Conservation (phyloP, 2,888 invertebrate genomes). For the Pseudeuparius sepicola region DNA sequence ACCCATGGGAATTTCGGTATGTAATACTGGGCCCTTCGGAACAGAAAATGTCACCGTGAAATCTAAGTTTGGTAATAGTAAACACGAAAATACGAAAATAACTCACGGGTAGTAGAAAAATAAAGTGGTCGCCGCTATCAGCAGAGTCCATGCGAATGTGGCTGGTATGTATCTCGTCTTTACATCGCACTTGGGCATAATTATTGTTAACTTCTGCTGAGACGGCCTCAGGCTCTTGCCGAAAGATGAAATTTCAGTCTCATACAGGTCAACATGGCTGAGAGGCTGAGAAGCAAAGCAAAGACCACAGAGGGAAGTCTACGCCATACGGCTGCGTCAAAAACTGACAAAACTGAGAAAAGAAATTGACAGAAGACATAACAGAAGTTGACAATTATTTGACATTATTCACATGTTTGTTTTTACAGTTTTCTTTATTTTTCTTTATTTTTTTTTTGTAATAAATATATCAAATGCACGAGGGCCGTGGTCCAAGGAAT, state of each 20-base stretch:
- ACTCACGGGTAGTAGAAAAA: slow-evolving; percentile 99
- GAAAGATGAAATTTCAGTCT: slow-evolving; percentile 31
- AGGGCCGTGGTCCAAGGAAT: no score
- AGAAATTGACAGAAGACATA: no score
- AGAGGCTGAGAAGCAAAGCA: no score
- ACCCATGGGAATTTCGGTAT: slow-evolving; percentile 78
- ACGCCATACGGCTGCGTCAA: no score
- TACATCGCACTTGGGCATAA: slow-evolving; percentile 94
- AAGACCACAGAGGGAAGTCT: no score
- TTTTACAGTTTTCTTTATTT: no score
- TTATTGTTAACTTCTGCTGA: slow-evolving; percentile 32
- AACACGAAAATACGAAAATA: slow-evolving; percentile 30
- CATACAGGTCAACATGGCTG: slow-evolving; percentile 40
- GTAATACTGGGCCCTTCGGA: slow-evolving; percentile 76
- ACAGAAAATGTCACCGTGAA: slow-evolving; percentile 16
- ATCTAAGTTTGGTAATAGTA: slow-evolving; percentile 28
- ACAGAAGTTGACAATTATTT: no score
- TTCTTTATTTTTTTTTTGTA: no score
- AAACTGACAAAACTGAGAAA: no score
- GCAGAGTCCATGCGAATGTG: slow-evolving; percentile 94
- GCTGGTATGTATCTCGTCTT: slow-evolving; percentile 97
- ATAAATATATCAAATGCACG: no score
- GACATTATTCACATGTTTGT: no score
- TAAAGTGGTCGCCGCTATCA: slow-evolving; percentile 84
- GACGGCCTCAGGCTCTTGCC: slow-evolving; percentile 32